A percentile compares a stretch with the other conserved stretches of the same genome.
These are phyloP conservation scores for Mermis nigrescens DNA, from an alignment of 2,888 invertebrate species.

Conservation along the genomic window DNA sequence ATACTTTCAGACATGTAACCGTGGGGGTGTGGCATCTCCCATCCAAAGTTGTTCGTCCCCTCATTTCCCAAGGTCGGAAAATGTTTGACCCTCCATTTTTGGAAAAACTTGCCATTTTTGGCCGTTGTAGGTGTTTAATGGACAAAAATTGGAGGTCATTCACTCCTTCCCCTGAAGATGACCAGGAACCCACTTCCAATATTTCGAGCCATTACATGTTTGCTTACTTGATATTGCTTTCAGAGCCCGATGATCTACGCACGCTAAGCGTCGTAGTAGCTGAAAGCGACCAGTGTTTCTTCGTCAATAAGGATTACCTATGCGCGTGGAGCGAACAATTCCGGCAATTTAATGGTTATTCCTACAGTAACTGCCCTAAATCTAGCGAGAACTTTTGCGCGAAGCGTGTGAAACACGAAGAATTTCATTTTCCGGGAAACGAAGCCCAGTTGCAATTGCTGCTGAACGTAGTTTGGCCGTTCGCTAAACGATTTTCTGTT, in stretches of 20 bases:
- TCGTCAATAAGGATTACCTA: conserved; percentile 4
- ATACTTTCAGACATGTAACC: no score
- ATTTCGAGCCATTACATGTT: no score
- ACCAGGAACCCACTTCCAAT: no score
- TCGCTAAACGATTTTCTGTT: not conserved
- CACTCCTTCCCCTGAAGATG: no score
- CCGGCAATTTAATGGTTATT: not conserved
- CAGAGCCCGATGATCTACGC: not conserved
- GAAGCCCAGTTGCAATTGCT: not conserved
- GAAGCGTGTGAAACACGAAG: not conserved
- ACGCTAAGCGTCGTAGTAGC: not conserved
- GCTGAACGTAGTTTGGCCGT: not conserved
- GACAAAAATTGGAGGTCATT: no score
- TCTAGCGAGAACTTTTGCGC: not conserved
- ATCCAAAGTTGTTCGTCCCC: no score
- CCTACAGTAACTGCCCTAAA: not conserved
- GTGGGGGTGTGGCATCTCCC: no score
- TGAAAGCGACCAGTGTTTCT: not conserved
- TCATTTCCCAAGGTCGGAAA: no score
- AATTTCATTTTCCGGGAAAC: not conserved
- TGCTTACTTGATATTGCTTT: not conserved
- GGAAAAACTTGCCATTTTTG: no score
- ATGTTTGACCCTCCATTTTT: no score
- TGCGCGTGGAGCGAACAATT: conserved; percentile 1
- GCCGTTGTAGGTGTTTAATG: no score